Evolutionary conservation across 2,797 vertebrate genomes (phyloP), one percentile per base, ranked within the genome.

Genomic region (Megaceryle alcyon): DNA sequence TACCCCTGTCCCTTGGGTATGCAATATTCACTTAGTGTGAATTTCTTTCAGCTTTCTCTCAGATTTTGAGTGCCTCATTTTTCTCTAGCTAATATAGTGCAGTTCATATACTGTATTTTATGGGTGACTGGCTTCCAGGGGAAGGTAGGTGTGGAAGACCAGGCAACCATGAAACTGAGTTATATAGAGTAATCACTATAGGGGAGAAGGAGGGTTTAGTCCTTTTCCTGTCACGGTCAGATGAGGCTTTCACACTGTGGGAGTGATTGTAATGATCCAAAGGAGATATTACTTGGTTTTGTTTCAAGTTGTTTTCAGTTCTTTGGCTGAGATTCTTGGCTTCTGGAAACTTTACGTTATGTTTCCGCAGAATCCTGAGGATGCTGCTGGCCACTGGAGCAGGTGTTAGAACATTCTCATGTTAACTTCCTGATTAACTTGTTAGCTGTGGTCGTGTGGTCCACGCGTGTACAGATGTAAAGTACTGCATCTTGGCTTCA

Each of bases 21-120:
- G 65, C 64, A 64, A 33, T 94, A 95, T 86, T 95, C 75, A 64
- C 71, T 96, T 92, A 94, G 78, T 82, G 68, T 87, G 92, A 86
- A 93, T 95, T 95, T 95, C 86, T 95, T 94, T 82, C 88, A 92
- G 83, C 87, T 92, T 90, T 90, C 90, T 90, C 80, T 88, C 60
- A 46, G 88, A 72, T 95, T 94, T 86, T 7, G 25, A 95, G 83
- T 63, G 75, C 88, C 86, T 96, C 71, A 81, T 94, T 95, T 96
- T 95, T 92, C 82, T 92, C 87, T 49, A 91, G 82, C 72, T 97
- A 92, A 95, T 93, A 93, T 16, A 95, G 85, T 79, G 77, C 88
- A 92, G 88, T 88, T 96, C 81, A 76, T 88, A 92, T 75, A 70
- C 43, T 60, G 1, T 90, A 69, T 96, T 96, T 92, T 94, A 92